Conservation (phyloP, 2,888 invertebrate genomes). For the Dinocampus coccinellae region DNA sequence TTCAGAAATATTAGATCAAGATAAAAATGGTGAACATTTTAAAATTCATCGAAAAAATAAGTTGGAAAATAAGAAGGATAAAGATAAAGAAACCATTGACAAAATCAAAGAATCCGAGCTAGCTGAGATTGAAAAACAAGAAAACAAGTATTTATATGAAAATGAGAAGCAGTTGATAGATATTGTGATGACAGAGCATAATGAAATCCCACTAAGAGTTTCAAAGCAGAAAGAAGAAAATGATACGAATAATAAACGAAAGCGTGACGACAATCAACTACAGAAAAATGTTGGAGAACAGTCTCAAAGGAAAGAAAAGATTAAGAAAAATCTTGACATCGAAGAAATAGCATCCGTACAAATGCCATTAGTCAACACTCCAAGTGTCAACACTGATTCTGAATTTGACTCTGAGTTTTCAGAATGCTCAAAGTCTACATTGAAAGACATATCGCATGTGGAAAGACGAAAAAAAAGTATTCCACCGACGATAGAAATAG, state of each 20-base stretch:
- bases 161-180: not conserved
- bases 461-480: slow-evolving; percentile 37
- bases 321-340: slow-evolving; percentile 44
- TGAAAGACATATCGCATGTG: slow-evolving; percentile 28
- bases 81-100: not conserved
- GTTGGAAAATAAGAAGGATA: not conserved
- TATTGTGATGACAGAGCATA: slow-evolving; percentile 38
- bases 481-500: slow-evolving; percentile 35
- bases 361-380: slow-evolving; percentile 19
- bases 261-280: slow-evolving; percentile 60
- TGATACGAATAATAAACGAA: slow-evolving; percentile 62
- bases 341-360: slow-evolving; percentile 37
- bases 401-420: slow-evolving; percentile 45
- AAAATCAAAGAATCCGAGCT: not conserved
- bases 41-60: not conserved
- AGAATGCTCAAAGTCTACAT: slow-evolving; percentile 33
- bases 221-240: slow-evolving; percentile 48
- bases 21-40: not conserved
- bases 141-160: slow-evolving; percentile 41
- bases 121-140: slow-evolving; percentile 34
- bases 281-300: slow-evolving; percentile 48
- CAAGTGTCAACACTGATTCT: slow-evolving; percentile 44
- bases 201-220: slow-evolving; percentile 55
- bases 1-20: not conserved
- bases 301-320: slow-evolving; percentile 43